Conservation (phyloP, 1,140 invertebrate species). For the Bombyx mori region DNA sequence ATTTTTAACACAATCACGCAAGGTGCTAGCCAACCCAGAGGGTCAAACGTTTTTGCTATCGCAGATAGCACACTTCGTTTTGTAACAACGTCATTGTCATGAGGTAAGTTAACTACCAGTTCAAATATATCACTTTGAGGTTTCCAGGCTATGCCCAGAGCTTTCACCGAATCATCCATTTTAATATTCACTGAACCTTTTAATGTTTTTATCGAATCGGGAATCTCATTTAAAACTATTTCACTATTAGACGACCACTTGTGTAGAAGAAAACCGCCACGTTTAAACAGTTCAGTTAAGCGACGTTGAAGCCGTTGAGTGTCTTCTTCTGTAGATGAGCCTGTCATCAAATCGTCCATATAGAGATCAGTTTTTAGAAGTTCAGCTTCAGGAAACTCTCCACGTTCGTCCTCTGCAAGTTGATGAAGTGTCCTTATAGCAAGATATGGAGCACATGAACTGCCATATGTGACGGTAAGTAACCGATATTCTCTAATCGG, state of each 20-base stretch:
- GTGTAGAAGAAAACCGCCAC: conserved; percentile 30
- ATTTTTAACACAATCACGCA: conserved; percentile 52
- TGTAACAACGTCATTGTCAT: conserved; percentile 4
- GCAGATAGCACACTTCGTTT: conserved; percentile 18
- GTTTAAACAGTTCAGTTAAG: conserved; percentile 18
- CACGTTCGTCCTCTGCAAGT: too few species aligned
- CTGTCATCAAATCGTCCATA: conserved; percentile 55
- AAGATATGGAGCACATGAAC: too few species aligned
- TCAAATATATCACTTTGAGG: conserved; percentile 15
- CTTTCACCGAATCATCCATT: conserved; percentile 17
- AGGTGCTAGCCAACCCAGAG: conserved; percentile 51
- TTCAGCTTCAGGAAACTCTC: too few species aligned
- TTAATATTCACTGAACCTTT: conserved; percentile 11
- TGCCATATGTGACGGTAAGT: too few species aligned
- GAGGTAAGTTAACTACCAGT: conserved; percentile 6
- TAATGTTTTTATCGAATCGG: neutral
- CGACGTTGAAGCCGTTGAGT: conserved; percentile 24
- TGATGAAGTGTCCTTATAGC: too few species aligned
- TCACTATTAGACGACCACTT: conserved; percentile 42
- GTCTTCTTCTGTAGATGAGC: conserved; percentile 33
- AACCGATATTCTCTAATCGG: too few species aligned
- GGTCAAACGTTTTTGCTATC: conserved; percentile 35
- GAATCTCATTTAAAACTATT: neutral
- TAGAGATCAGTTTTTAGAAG: conserved; percentile 42
- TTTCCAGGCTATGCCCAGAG: conserved; percentile 19